Percentiles rank a stretch among this genome's conserved stretches.
Evolutionary conservation across 1,140 invertebrate species (phyloP).

Genomic region (Thrips palmi): DNA sequence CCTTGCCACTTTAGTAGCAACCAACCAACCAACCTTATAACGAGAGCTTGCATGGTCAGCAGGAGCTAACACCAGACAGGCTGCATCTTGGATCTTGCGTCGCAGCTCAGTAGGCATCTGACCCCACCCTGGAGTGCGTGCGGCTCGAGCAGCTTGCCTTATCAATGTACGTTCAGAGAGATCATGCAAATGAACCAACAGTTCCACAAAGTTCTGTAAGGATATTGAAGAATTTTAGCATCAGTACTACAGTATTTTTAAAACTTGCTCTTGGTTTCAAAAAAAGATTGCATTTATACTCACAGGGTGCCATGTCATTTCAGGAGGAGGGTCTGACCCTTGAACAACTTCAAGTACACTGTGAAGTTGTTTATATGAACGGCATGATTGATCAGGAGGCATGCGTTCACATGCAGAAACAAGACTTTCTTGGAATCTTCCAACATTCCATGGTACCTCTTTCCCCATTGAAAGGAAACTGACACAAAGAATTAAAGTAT

Average conservation of each 20-base stretch:
- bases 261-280: neutral
- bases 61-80: constrained; percentile 31
- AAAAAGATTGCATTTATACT: constrained; percentile 8
- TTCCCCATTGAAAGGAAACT: constrained; percentile 40
- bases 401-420: constrained; percentile 38
- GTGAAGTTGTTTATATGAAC: constrained; percentile 35
- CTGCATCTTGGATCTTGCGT: constrained; percentile 35
- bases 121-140: constrained; percentile 39
- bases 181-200: constrained; percentile 25
- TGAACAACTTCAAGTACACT: constrained; percentile 22
- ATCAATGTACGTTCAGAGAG: constrained; percentile 41
- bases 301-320: constrained; percentile 24
- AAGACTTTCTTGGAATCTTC: constrained; percentile 43
- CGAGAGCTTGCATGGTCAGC: constrained; percentile 18
- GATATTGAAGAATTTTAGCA: constrained; percentile 6
- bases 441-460: constrained; percentile 44
- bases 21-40: no score
- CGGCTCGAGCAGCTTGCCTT: constrained; percentile 36
- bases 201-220: constrained; percentile 24
- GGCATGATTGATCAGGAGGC: constrained; percentile 49
- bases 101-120: constrained; percentile 39
- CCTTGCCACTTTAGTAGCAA: neutral
- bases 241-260: neutral
- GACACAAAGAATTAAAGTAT: constrained; percentile 2
- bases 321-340: constrained; percentile 19